Evolutionary conservation across 2,113 vertebrate species (phyloP), one percentile per base, ranked within the genome.

Genomic region (Cheirogaleus medius): DNA sequence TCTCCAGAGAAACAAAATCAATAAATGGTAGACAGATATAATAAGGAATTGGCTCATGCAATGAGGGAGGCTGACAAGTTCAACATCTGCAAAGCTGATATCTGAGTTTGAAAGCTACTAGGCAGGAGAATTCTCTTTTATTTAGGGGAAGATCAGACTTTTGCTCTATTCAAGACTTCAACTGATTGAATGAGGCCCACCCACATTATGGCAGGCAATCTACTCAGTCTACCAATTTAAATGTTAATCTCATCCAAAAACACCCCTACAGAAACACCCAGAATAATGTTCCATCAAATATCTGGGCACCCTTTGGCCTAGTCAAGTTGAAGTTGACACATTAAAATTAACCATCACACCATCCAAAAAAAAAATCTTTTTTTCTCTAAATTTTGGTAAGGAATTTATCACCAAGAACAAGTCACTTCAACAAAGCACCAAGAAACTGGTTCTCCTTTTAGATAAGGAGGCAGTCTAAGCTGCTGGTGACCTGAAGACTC

Each of bases 221-320:
- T 69, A 58, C 2, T 54, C 42, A 84, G 12, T 39, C 49, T 34
- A 54, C 37, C 39, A 13, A 85, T 78, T 66, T 54, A 91, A 87
- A 96, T 96, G 66, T 39, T 76, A 83, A 54, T 84, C 64, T 93
- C 49, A 56, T 76, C 60, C 63, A 54, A 82, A 71, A 78, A 32
- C 11, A 74, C 11, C 8, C 42, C 93, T 42, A 76, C 0, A 85
- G 49, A 85, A 93, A 88, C 27, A 88, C 3, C 56, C 27, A 90
- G 8, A 15, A 69, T 63, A 77, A 76, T 9, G 3, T 29, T 17
- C 54, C 23, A 77, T 32, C 73, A 82, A 74, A 47, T 69, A 44
- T 13, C 17, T n/a, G 44, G 21, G 15, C 14, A 90, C 42, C 5
- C 34, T 32, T 9, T 90, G 84, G 18, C 32, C 56, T 39, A 82